Percentiles rank a stretch among this genome's conserved stretches.
Conservation (phyloP, 1,140 invertebrate genomes). For the Aethina tumida region DNA sequence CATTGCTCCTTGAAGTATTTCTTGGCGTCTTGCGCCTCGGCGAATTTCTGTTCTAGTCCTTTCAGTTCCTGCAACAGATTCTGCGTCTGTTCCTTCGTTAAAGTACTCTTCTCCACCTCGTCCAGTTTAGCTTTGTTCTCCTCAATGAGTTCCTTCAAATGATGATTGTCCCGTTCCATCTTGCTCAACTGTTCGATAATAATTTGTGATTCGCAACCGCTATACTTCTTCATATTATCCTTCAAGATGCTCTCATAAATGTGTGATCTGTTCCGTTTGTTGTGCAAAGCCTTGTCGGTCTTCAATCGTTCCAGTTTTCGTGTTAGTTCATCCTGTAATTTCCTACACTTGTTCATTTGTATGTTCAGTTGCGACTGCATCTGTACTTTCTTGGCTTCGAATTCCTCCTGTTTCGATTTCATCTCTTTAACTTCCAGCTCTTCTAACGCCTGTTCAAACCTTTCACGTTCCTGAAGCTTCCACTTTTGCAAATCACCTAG, state of each 20-base stretch:
- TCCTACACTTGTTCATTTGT: constrained; percentile 29
- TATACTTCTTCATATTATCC: constrained; percentile 23
- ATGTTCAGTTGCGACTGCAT: constrained; percentile 37
- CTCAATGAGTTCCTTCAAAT: constrained; percentile 32
- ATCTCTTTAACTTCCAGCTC: constrained; percentile 31
- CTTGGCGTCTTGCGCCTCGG: constrained; percentile 37
- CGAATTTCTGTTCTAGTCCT: constrained; percentile 40
- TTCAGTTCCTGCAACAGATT: constrained; percentile 39
- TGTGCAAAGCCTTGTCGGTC: constrained; percentile 17
- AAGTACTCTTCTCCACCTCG: constrained; percentile 33
- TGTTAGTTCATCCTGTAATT: constrained; percentile 21
- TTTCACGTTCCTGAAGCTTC: constrained; percentile 41
- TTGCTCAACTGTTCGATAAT: constrained; percentile 18
- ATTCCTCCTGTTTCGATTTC: constrained; percentile 11
- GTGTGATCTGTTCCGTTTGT: constrained; percentile 12
- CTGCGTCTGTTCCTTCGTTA: constrained; percentile 38
- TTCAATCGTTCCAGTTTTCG: constrained; percentile 20
- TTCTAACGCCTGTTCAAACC: constrained; percentile 38
- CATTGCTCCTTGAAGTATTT: constrained; percentile 45
- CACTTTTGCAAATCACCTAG: constrained; percentile 43
- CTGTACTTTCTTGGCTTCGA: constrained; percentile 20
- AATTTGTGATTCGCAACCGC: constrained; percentile 7
- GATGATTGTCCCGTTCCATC: constrained; percentile 37
- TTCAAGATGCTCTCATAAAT: constrained; percentile 17
- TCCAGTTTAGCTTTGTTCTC: constrained; percentile 35